Evolutionary conservation across 2,888 invertebrate species (phyloP), one percentile per base, ranked within the genome.

Genomic region (Chorisops tibialis): DNA sequence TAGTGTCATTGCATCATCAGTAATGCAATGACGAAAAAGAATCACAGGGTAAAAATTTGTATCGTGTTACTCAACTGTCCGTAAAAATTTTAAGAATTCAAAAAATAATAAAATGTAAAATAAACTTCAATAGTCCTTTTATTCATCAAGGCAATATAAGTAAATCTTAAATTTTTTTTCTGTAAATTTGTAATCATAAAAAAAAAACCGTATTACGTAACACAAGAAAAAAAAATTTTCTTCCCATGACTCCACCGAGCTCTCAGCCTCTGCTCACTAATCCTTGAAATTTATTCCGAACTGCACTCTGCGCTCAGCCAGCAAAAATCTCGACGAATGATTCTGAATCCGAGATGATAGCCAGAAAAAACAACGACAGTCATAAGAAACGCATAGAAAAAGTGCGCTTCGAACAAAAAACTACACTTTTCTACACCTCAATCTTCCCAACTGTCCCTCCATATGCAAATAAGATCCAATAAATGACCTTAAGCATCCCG

Each of bases 211-310:
- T n/a, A n/a, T n/a, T n/a, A n/a, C n/a, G n/a, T n/a, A n/a, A n/a
- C n/a, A n/a, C n/a, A n/a, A n/a, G n/a, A 54, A 21, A 51, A 43
- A 56, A 59, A 59, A 48, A 7, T 1, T 4, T 3, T 18, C 2
- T 59, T 59, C 47, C 35, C 48, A 59, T 59, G 59, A 37, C 24
- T 59, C 38, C 21, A 37, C 37, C 21, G 18, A 12, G 11, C 35
- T 38, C 35, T 35, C 30, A 11, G 35, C 21, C 21, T n/a, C 21
- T 49, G 39, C 48, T 50, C 50, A 60, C 43, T 64, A 67, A 66
- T 64, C 66, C 63, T 66, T 66, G 60, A 64, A 63, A 63, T 67
- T 69, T 68, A 67, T 70, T 67, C 67, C 59, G 62, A 58, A 54
- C 63, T 65, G 63, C 64, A 65, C 66, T 67, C 68, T 67, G 62